Percentiles rank a stretch among this genome's conserved stretches.
These are phyloP conservation scores for Drosophila nr. fundita DNA, from an alignment of 2,888 invertebrate genomes.

Conservation along the genomic window DNA sequence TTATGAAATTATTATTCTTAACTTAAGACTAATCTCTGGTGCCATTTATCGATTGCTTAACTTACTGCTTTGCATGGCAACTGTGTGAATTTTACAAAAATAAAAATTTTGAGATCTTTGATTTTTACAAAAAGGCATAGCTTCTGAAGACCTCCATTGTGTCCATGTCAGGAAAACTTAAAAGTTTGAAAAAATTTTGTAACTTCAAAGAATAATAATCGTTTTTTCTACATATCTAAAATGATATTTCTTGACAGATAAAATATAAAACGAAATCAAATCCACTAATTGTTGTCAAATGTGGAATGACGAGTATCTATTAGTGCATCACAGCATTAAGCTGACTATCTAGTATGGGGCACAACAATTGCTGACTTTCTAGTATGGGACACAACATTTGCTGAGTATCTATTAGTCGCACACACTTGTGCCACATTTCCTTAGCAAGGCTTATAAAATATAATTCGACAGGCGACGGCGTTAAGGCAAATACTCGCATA, in stretches of 20 bases:
- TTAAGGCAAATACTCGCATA: conserved; percentile 64
- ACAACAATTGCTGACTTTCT: background rate
- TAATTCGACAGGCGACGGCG: conserved; percentile 71
- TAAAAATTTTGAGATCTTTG: background rate
- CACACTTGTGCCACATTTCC: background rate
- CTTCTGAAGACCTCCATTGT: background rate
- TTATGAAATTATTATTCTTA: background rate
- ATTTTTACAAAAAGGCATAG: background rate
- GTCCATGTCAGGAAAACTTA: too few relatives aligned
- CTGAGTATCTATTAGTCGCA: conserved; percentile 28
- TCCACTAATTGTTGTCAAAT: fast-evolving
- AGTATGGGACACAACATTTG: background rate
- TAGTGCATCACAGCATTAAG: background rate
- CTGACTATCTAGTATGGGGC: conserved; percentile 20
- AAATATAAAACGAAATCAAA: background rate
- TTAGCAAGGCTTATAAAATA: conserved; percentile 67
- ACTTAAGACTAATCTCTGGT: fast-evolving
- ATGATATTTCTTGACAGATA: fast-evolving
- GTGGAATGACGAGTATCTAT: background rate
- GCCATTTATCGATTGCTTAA: background rate
- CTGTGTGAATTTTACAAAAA: fast-evolving
- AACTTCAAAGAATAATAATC: background rate
- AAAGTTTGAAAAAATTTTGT: background rate
- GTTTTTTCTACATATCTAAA: background rate
- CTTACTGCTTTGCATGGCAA: background rate